Percentiles rank a stretch among this genome's conserved stretches.
phyloP scores from a whole-genome alignment of 2,888 invertebrate species.

The Himalopsyche japonica region DNA sequence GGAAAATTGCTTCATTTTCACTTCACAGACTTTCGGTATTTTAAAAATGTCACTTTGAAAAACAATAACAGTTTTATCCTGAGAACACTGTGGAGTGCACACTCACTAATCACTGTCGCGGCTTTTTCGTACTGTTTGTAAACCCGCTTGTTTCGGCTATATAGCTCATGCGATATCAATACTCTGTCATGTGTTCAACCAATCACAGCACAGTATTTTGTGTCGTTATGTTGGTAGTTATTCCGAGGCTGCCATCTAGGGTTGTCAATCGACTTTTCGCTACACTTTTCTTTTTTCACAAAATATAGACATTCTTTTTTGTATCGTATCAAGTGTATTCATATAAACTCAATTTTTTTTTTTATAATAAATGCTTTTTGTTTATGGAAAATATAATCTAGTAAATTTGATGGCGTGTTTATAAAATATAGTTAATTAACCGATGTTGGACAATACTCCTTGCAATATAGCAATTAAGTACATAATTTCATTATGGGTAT shows the following conservation, averaged over 20 bases:
- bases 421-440: too few species aligned
- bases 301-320: neutral
- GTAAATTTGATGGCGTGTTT: too few species aligned
- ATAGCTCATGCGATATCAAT: neutral
- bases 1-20: slow-evolving; percentile 20
- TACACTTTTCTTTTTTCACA: neutral
- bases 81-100: neutral
- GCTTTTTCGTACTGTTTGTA: neutral
- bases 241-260: neutral
- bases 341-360: too few species aligned
- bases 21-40: slow-evolving; percentile 1
- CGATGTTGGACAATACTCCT: too few species aligned
- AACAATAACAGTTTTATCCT: neutral
- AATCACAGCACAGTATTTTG: neutral
- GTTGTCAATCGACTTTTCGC: neutral
- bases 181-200: neutral
- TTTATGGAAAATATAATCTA: too few species aligned
- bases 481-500: too few species aligned
- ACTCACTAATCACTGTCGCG: neutral
- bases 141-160: neutral
- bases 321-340: too few species aligned
- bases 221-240: neutral
- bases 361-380: too few species aligned
- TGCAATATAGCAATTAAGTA: too few species aligned
- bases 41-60: neutral